Percentiles rank a stretch among this genome's conserved stretches.
Evolutionary conservation across 2,113 vertebrate genomes (phyloP).

Genomic region (Grammomys dolichurus): DNA sequence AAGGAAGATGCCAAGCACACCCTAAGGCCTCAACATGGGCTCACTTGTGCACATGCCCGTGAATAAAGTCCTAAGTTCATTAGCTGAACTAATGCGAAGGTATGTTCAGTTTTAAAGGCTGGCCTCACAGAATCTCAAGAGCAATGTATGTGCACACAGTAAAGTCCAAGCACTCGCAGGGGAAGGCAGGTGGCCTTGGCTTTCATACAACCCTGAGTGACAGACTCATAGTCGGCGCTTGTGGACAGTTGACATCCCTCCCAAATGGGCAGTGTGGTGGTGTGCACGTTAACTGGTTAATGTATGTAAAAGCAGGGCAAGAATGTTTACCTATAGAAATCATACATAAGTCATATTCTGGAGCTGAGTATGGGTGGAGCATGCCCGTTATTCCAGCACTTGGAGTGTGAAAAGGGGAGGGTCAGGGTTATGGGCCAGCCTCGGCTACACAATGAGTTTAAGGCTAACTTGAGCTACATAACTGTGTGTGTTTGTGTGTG

Average conservation of each 20-base stretch:
- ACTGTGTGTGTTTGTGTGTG: too few species aligned
- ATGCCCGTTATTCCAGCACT: background rate
- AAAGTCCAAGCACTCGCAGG: background rate
- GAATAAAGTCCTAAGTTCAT: too few species aligned
- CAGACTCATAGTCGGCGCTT: background rate
- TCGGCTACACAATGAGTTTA: too few species aligned
- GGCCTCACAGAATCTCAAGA: background rate
- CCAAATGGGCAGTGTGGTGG: background rate
- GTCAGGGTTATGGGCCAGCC: background rate
- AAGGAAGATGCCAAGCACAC: background rate
- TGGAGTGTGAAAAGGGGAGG: background rate
- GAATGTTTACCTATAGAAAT: background rate
- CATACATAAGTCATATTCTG: background rate
- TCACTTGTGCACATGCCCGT: too few species aligned
- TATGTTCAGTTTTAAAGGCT: background rate
- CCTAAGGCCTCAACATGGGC: background rate
- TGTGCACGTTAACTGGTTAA: background rate
- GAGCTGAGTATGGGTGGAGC: too few species aligned
- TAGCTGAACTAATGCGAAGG: background rate
- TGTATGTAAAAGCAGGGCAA: background rate
- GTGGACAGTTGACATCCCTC: background rate
- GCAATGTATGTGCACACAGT: background rate
- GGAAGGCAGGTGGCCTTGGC: background rate
- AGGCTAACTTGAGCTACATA: background rate
- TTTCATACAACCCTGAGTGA: background rate